Evolutionary conservation across 2,113 vertebrate species (phyloP), one percentile per base, ranked within the genome.

Genomic region (Corydoras sp.): DNA sequence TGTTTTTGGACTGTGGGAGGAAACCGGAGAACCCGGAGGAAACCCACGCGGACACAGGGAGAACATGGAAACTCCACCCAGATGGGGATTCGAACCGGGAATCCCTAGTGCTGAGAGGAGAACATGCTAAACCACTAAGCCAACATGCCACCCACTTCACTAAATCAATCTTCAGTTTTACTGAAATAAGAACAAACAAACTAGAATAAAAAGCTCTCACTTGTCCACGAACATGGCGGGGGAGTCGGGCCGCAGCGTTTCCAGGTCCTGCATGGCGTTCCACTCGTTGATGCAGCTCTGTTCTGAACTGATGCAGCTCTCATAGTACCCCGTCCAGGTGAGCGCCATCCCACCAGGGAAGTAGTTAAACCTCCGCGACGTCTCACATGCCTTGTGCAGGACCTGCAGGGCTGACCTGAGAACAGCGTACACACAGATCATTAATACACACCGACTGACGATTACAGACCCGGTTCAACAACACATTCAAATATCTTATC

Each of bases 201-300:
- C 1, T 7, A 10, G 63, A 50, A 9, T 24, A 24, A 12, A 24
- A 18, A 53, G 30, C 9, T 62, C 77, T 75, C 50, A 99, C 96
- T 92, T 91, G 86, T 99, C 95, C 0, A 91, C 90, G 3, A 95
- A 98, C 69, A 96, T 86, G 2, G 90, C 90, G 0, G 97, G 97
- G 0, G 97, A 98, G 79, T 99, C 95, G 0, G 96, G 91, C 54
- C 95, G 86, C 0, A 92, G 86, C 72, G 91, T 95, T 86, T 98
- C 95, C 87, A 98, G 87, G 86, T 98, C 95, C 78, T 92, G 93
- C 95, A 98, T 96, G 2, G 93, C 86, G 0, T 98, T 98, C 97
- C 97, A 99, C 87, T 99, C 96, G 0, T 98, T 98, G 87, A 99
- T 87, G 90, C 91, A 96, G 86, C 94, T 98, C 85, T 99, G 96